A percentile compares a stretch with the other conserved stretches of the same genome.
These are phyloP conservation scores for Rhabdophis nuchalis DNA, from an alignment of 2,797 vertebrate genomes.

Conservation along the genomic window DNA sequence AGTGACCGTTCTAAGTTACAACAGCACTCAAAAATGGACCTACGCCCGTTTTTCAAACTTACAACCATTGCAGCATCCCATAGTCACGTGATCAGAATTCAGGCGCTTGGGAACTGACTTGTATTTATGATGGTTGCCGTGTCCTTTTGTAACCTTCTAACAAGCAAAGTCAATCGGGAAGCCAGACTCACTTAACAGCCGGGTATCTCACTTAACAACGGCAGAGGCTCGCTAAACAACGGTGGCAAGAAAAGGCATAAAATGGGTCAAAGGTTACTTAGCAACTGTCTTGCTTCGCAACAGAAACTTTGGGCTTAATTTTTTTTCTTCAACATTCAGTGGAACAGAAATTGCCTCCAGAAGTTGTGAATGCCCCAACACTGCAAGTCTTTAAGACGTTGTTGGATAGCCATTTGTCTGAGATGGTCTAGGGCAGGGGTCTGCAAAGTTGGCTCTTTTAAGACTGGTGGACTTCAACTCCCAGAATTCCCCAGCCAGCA, in stretches of 20 bases:
- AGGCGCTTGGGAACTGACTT: rapidly evolving
- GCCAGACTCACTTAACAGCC: background rate
- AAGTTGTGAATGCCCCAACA: too few relatives aligned
- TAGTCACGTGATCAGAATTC: background rate
- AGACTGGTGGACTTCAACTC: too few relatives aligned
- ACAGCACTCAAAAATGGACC: background rate
- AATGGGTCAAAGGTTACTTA: background rate
- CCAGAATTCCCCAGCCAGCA: too few relatives aligned
- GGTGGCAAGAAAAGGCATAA: background rate
- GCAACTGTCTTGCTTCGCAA: background rate
- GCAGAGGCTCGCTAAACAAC: background rate
- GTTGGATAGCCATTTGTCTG: too few relatives aligned
- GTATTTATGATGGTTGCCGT: background rate
- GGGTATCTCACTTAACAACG: background rate
- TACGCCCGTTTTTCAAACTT: background rate
- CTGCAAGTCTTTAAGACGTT: too few relatives aligned
- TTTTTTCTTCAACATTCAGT: too few relatives aligned
- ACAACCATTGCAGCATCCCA: background rate
- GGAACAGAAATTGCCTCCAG: too few relatives aligned
- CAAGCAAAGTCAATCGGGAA: background rate
- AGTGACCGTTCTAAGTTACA: background rate
- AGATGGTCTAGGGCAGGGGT: too few relatives aligned
- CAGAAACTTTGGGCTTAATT: background rate
- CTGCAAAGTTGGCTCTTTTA: too few relatives aligned
- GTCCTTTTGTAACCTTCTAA: background rate